Percentiles rank a stretch among this genome's conserved stretches.
Evolutionary conservation across 2,797 vertebrate genomes (phyloP).

Genomic region (Parambassis ranga): DNA sequence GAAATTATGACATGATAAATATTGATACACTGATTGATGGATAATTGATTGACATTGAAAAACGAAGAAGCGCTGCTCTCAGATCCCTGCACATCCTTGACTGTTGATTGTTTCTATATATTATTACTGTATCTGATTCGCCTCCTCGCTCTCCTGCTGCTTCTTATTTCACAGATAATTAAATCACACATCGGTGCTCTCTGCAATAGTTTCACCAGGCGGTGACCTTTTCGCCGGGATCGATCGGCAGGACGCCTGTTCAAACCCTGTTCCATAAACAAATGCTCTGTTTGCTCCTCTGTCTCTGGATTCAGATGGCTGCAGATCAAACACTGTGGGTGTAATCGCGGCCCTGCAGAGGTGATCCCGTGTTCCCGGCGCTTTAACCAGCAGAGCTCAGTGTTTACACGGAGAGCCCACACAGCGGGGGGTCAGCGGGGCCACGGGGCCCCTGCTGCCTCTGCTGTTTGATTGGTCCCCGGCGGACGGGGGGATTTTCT

Average conservation of each 20-base stretch:
- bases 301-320: conserved; percentile 1
- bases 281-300: not conserved
- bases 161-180: conserved; percentile 21
- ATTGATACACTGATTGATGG: no score
- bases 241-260: not conserved
- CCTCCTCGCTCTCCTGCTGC: not conserved
- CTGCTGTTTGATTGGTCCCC: not conserved
- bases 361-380: conserved; percentile 4
- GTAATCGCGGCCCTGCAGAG: conserved; percentile 9
- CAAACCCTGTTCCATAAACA: not conserved
- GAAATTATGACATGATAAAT: no score
- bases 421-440: not conserved
- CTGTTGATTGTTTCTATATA: no score
- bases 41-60: no score
- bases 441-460: not conserved
- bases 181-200: not conserved
- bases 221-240: conserved; percentile 4
- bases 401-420: not conserved
- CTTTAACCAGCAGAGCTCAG: not conserved
- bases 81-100: no score
- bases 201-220: not conserved
- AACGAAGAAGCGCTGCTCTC: no score
- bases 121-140: no score
- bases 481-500: not conserved
- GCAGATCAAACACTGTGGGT: not conserved